Conservation (phyloP, 1,140 invertebrate species). For the Diorhabda carinulata region DNA sequence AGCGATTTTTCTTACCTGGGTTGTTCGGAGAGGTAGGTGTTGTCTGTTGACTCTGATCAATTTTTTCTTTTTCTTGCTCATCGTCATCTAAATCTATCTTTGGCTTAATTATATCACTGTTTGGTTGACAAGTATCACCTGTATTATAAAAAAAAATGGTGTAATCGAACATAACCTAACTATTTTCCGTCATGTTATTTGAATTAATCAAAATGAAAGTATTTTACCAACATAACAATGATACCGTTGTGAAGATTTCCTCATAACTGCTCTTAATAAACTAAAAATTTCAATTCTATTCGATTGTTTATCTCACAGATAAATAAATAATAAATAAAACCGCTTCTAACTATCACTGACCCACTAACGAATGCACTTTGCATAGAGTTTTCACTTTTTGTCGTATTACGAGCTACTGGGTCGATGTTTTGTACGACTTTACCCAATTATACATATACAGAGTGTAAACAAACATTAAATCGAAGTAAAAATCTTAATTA, state of each 20-base stretch:
- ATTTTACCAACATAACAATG: too few relatives aligned
- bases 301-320: neutral
- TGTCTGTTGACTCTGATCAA: slow-evolving; percentile 48
- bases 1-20: slow-evolving; percentile 31
- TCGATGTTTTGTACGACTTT: too few relatives aligned
- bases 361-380: neutral
- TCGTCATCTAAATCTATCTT: slow-evolving; percentile 35
- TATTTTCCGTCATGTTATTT: too few relatives aligned
- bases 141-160: slow-evolving; percentile 26
- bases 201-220: too few relatives aligned
- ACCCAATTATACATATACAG: too few relatives aligned
- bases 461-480: too few relatives aligned
- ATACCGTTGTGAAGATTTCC: too few relatives aligned
- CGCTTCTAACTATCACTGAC: neutral
- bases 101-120: slow-evolving; percentile 31
- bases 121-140: slow-evolving; percentile 38
- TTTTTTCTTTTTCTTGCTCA: slow-evolving; percentile 43
- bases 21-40: slow-evolving; percentile 45
- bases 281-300: too few relatives aligned
- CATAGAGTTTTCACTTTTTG: neutral
- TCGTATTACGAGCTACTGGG: too few relatives aligned
- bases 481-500: too few relatives aligned
- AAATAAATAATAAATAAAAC: neutral
- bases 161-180: too few relatives aligned
- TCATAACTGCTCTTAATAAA: too few relatives aligned